Conservation (phyloP, 2,113 vertebrate species). For the Lophius piscatorius region DNA sequence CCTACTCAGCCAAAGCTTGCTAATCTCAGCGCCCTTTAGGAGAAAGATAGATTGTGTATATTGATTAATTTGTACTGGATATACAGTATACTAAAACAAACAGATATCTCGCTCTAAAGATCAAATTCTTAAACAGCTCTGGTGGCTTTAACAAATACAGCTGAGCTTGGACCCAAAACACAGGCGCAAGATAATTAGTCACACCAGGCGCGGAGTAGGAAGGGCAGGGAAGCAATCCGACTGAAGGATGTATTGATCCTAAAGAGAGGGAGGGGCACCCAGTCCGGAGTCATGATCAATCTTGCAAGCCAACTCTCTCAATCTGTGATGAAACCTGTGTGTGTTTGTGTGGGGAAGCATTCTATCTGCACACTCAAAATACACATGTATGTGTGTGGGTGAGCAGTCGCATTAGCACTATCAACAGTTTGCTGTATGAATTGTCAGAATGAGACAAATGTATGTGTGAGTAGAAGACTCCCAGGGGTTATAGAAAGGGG, state of each 20-base stretch:
- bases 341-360: constrained; percentile 44
- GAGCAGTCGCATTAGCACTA: constrained; percentile 64
- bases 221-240: constrained; percentile 76
- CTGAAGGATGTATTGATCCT: constrained; percentile 80
- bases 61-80: constrained; percentile 55
- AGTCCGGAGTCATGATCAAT: constrained; percentile 77
- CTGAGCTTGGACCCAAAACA: constrained; percentile 68
- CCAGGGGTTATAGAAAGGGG: constrained; percentile 52
- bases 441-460: constrained; percentile 80
- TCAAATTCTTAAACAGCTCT: constrained; percentile 56
- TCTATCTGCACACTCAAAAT: constrained; percentile 46
- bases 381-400: constrained; percentile 36
- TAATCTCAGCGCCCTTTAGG: constrained; percentile 48
- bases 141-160: constrained; percentile 68
- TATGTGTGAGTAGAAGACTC: constrained; percentile 75
- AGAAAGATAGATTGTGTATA: constrained; percentile 61
- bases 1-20: constrained; percentile 20
- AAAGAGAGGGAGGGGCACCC: constrained; percentile 64
- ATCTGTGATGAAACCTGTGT: constrained; percentile 66
- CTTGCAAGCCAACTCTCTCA: constrained; percentile 71
- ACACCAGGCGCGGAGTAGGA: constrained; percentile 64
- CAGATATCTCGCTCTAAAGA: constrained; percentile 65
- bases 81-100: constrained; percentile 67
- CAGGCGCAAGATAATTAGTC: constrained; percentile 77
- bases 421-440: constrained; percentile 63